These are phyloP conservation scores for Psilopogon haemacephalus DNA, from an alignment of 2,113 vertebrate genomes.

Conservation along the genomic window DNA sequence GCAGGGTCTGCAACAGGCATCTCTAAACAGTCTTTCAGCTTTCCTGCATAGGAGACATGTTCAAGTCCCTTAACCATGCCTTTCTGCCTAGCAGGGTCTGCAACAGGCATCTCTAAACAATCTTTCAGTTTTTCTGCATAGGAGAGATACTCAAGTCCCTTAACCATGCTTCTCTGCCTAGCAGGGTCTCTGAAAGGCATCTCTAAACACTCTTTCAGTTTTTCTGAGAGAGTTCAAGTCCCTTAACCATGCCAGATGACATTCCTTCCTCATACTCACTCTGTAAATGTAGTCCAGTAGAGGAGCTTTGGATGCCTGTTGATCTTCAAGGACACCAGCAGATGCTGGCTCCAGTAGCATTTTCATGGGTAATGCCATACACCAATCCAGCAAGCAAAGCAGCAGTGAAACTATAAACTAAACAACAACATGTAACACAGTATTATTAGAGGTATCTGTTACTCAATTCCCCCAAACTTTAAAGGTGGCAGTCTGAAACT, in stretches of 20 bases:
- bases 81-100: too few species aligned
- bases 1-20: too few species aligned
- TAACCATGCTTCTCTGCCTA: not conserved
- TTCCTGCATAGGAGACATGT: too few species aligned
- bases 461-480: not conserved
- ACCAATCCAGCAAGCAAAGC: constrained; percentile 97
- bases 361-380: constrained; percentile 90
- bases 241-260: too few species aligned
- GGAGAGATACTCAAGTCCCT: too few species aligned
- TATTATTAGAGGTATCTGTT: not conserved
- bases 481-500: not conserved
- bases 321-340: constrained; percentile 82
- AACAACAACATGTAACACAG: not conserved
- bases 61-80: too few species aligned
- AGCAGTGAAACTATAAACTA: constrained; percentile 95
- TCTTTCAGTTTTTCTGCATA: too few species aligned
- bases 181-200: not conserved
- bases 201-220: too few species aligned
- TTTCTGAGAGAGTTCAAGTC: too few species aligned
- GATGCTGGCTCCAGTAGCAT: constrained; percentile 88
- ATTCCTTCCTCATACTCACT: constrained; percentile 74
- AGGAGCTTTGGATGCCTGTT: constrained; percentile 79
- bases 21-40: too few species aligned
- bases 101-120: too few species aligned
- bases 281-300: constrained; percentile 97